Percentiles rank a stretch among this genome's conserved stretches.
phyloP scores from a whole-genome alignment of 2,113 vertebrate genomes.

The Brachyhypopomus gauderio region DNA sequence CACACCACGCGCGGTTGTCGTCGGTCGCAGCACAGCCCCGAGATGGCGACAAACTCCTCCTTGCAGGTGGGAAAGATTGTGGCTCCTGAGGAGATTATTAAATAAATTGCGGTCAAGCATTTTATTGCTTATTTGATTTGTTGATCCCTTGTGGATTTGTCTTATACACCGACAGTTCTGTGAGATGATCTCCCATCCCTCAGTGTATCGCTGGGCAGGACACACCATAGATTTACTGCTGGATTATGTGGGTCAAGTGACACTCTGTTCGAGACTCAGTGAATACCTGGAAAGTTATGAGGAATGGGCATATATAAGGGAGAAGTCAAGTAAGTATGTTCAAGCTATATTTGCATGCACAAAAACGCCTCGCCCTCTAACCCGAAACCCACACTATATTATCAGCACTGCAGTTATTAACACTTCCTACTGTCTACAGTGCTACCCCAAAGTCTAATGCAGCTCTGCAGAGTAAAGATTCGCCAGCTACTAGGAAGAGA shows the following conservation, averaged over 20 bases:
- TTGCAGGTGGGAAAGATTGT: constrained; percentile 9
- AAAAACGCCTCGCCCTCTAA: neutral
- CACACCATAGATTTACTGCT: constrained; percentile 83
- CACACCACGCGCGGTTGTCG: constrained; percentile 18
- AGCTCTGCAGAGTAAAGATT: constrained; percentile 84
- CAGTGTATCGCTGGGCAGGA: constrained; percentile 76
- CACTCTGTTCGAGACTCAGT: constrained; percentile 80
- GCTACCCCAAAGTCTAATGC: constrained; percentile 80
- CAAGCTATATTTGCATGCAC: neutral
- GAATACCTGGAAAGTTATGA: constrained; percentile 83
- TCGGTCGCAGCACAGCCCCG: neutral
- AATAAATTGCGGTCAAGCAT: neutral
- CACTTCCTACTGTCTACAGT: constrained; percentile 62
- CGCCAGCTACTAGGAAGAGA: constrained; percentile 74
- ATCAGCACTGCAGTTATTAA: neutral
- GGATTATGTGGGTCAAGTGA: constrained; percentile 85
- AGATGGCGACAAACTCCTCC: neutral
- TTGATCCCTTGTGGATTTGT: neutral
- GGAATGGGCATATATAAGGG: constrained; percentile 79
- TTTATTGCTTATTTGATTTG: neutral
- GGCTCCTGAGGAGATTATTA: neutral
- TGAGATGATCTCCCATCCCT: constrained; percentile 78
- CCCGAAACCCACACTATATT: neutral
- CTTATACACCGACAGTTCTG: constrained; percentile 79
- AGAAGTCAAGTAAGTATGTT: constrained; percentile 77